Conservation (phyloP, 1,140 invertebrate genomes). For the Listronotus bonariensis region DNA sequence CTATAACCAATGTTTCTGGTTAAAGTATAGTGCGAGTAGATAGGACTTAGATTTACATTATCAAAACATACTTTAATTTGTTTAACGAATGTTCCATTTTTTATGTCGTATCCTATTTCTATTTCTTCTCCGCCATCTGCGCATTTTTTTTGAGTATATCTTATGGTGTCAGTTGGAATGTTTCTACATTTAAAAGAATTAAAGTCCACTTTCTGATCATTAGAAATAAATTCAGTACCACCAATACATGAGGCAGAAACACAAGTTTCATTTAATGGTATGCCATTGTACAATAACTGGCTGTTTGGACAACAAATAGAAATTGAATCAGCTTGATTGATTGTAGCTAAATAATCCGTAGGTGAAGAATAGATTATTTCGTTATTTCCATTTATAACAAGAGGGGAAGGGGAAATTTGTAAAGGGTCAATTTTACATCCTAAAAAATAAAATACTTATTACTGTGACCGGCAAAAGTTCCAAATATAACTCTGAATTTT, state of each 20-base stretch:
- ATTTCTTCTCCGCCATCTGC: constrained; percentile 53
- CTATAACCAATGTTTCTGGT: constrained; percentile 43
- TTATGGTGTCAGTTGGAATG: constrained; percentile 25
- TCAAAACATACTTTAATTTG: constrained; percentile 49
- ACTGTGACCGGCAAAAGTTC: too few relatives aligned
- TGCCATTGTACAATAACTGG: constrained; percentile 15
- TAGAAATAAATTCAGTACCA: not conserved
- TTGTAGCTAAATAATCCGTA: not conserved
- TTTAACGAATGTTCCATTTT: constrained; percentile 38
- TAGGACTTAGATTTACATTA: constrained; percentile 31
- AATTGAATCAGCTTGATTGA: constrained; percentile 16
- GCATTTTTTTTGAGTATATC: constrained; percentile 31
- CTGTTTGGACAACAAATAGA: constrained; percentile 33
- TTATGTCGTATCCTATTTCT: constrained; percentile 50
- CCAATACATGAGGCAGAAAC: constrained; percentile 9
- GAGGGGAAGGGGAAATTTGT: constrained; percentile 5
- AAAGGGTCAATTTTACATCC: constrained; percentile 22
- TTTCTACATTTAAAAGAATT: constrained; percentile 31
- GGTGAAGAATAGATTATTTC: constrained; percentile 19
- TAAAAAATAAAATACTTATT: constrained; percentile 12
- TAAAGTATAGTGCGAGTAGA: constrained; percentile 47
- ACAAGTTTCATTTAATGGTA: not conserved
- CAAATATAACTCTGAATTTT: too few relatives aligned
- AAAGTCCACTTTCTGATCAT: constrained; percentile 26
- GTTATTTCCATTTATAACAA: constrained; percentile 10